phyloP scores from a whole-genome alignment of 2,797 vertebrate genomes.

The Lepilemur septentrionalis region DNA sequence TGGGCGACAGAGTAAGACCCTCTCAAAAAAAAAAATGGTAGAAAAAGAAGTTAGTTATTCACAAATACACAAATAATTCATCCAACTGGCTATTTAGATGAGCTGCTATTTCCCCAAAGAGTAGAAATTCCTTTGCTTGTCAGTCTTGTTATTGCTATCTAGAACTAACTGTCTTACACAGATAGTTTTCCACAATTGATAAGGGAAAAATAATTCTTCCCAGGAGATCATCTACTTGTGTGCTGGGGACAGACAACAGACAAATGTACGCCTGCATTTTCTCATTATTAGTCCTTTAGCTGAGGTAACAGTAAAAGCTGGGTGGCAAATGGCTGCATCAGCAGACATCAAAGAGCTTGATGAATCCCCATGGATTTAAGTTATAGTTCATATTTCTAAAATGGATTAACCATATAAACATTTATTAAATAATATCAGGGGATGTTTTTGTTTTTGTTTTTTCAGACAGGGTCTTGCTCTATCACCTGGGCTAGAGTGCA shows the following conservation, averaged over 20 bases:
- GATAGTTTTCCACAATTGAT: neutral
- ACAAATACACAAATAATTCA: too few relatives aligned
- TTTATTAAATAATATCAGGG: neutral
- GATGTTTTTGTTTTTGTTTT: too few relatives aligned
- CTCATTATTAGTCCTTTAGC: neutral
- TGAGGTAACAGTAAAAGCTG: neutral
- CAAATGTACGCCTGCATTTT: neutral
- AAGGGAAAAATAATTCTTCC: neutral
- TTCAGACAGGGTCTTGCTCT: neutral
- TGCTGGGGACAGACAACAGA: neutral
- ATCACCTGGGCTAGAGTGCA: neutral
- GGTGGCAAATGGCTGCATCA: neutral
- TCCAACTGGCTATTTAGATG: neutral
- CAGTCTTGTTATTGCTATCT: slow-evolving; percentile 22
- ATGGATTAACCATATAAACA: neutral
- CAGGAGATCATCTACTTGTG: neutral
- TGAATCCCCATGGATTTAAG: neutral
- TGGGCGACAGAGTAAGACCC: neutral
- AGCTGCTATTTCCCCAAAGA: slow-evolving; percentile 1
- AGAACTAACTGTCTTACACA: neutral
- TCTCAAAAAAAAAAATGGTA: neutral
- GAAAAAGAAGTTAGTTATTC: too few relatives aligned
- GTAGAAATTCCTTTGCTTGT: slow-evolving; percentile 31
- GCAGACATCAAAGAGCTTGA: neutral
- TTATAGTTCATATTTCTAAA: neutral